A percentile compares a stretch with the other conserved stretches of the same genome.
Evolutionary conservation across 2,113 vertebrate genomes (phyloP).

Genomic region (Festucalex cinctus): DNA sequence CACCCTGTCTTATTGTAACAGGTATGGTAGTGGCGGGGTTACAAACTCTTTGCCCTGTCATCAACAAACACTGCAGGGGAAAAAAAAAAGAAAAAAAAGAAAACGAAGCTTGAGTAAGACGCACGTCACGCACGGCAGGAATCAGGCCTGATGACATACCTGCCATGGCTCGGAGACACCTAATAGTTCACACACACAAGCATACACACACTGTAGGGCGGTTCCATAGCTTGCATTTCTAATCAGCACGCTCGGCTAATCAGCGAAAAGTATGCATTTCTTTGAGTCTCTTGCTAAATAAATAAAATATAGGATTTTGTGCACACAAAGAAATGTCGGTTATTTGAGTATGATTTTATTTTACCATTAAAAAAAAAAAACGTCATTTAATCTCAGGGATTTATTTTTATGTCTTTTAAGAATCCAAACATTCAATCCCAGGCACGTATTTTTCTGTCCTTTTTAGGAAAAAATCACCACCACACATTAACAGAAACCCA

Average conservation of each 20-base stretch:
- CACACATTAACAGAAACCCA: no score
- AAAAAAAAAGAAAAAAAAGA: slow-evolving; percentile 10
- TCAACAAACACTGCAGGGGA: slow-evolving; percentile 20
- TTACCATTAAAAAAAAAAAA: no score
- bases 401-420: no score
- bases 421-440: no score
- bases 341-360: neutral
- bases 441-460: no score
- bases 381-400: no score
- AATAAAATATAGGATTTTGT: neutral
- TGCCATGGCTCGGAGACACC: slow-evolving; percentile 41
- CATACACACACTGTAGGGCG: neutral
- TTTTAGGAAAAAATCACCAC: no score
- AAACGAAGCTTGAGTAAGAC: slow-evolving; percentile 5
- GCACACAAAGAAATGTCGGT: neutral
- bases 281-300: neutral
- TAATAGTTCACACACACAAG: slow-evolving; percentile 11
- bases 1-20: slow-evolving; percentile 47
- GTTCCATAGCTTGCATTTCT: slow-evolving; percentile 20
- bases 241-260: slow-evolving; percentile 1
- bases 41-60: slow-evolving; percentile 11
- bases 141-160: slow-evolving; percentile 67
- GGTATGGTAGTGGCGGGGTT: slow-evolving; percentile 40
- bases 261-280: neutral
- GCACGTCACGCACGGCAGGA: slow-evolving; percentile 30